Base-by-base conservation (phyloP, 1,140 invertebrate genomes). In the Campoletis sonorensis region DNA sequence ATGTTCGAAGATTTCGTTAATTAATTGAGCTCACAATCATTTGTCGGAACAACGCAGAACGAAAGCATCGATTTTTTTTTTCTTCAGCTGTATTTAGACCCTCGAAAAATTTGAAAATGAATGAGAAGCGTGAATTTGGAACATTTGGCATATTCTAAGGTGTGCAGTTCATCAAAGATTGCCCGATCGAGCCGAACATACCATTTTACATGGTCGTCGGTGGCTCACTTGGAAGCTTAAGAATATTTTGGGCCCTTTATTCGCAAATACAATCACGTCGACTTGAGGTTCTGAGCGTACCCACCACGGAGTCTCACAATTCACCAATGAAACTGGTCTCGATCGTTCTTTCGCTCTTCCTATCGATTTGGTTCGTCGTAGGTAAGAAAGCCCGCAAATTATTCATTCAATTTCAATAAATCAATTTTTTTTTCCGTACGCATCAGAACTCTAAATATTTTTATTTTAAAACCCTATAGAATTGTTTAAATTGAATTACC, bases 141-240 rank as follows among this genome's bases (percentile, higher is more conserved):
- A 64, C 21, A 23, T 15, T 67, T 27, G 61, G 61, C 26, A 54
- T 23, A 33, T 70, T 30, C 92, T 23, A 92, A 97, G 96, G 96
- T 86, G 93, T 96, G n/a, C 94, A 96, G 82, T 96, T 95, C 89
- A 93, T 96, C 72, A 92, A 95, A 21, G 95, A 97, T 84, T 97
- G 97, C 85, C 96, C 95, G 0, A 93, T 93, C n/a, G 95, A 97
- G 88, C 94, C 95, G 0, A 93, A 95, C 76, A 95, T 97, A 76
- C 96, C 96, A 0, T 94, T 97, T 16, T 97, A 97, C 90, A 95
- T 97, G 94, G 93, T 97, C 51, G 96, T 97, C 13, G 96, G 96
- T 0, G 97, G 97, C 0, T 93, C 92, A 10, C 93, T 96, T 27
- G 96, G 96, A 0, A 93, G 94, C 1, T 90, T 95, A 0, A 94